A percentile compares a stretch with the other conserved stretches of the same genome.
phyloP scores from a whole-genome alignment of 2,888 invertebrate genomes.

The Lycia hirtaria region DNA sequence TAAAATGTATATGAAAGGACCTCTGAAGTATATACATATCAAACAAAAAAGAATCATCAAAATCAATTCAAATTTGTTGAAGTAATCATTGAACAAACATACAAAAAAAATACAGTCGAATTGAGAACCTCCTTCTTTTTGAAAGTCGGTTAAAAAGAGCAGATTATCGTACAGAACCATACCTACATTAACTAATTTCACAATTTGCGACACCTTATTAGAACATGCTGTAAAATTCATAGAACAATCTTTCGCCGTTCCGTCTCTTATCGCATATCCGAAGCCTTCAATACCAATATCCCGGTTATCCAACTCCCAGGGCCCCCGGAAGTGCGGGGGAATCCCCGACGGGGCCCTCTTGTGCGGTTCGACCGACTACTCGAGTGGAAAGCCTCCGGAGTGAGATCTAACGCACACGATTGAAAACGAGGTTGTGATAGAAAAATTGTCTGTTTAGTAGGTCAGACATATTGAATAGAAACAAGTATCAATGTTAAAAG shows the following conservation, averaged over 20 bases:
- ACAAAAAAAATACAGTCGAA: too few species aligned
- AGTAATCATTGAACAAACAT: too few species aligned
- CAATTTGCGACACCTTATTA: background rate
- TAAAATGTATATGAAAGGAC: too few species aligned
- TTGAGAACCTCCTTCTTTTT: too few species aligned
- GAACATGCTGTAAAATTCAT: slow-evolving; percentile 7
- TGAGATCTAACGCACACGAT: slow-evolving; percentile 5
- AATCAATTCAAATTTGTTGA: too few species aligned
- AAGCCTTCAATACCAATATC: slow-evolving; percentile 30
- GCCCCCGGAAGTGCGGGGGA: background rate
- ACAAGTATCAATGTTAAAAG: too few species aligned
- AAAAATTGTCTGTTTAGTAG: background rate
- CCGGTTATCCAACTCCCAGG: slow-evolving; percentile 8
- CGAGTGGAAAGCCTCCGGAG: slow-evolving; percentile 9
- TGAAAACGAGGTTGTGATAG: slow-evolving; percentile 3
- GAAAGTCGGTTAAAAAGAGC: too few species aligned
- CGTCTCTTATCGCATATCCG: slow-evolving; percentile 4
- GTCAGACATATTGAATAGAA: background rate
- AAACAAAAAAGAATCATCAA: too few species aligned
- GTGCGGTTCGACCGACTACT: slow-evolving; percentile 2
- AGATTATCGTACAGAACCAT: too few species aligned
- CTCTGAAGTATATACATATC: too few species aligned
- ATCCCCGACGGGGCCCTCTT: slow-evolving; percentile 1
- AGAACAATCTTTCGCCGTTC: slow-evolving; percentile 1
- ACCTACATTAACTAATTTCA: too few species aligned